Conservation (phyloP, 1,140 invertebrate genomes). For the Eupeodes corollae region DNA sequence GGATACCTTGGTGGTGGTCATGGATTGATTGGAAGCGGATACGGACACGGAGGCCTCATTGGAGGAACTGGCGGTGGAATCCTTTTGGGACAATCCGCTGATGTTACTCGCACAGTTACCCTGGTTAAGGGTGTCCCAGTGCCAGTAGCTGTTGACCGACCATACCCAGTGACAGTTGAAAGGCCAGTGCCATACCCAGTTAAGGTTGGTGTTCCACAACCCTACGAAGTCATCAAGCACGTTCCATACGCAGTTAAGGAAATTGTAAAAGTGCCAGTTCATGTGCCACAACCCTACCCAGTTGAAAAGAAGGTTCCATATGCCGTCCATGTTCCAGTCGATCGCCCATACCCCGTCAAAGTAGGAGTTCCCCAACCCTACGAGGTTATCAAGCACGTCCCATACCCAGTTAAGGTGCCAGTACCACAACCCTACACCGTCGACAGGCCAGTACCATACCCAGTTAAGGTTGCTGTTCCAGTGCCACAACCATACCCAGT, state of each 20-base stretch:
- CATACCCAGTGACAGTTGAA: conserved; percentile 50
- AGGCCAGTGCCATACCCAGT: conserved; percentile 53
- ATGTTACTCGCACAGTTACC: conserved; percentile 59
- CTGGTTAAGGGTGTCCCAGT: conserved; percentile 56
- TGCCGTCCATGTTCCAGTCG: conserved; percentile 50
- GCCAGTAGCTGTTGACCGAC: conserved; percentile 50
- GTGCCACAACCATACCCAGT: conserved; percentile 54
- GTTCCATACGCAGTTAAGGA: conserved; percentile 56
- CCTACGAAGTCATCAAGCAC: conserved; percentile 54
- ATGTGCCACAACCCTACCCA: conserved; percentile 55
- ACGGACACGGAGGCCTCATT: conserved; percentile 16
- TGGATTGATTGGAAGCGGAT: conserved; percentile 42
- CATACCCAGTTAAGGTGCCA: conserved; percentile 56
- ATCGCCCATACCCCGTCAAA: conserved; percentile 49
- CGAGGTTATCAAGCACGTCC: conserved; percentile 58
- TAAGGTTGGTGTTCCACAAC: conserved; percentile 48
- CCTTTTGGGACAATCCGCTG: conserved; percentile 42
- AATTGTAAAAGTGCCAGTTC: conserved; percentile 53
- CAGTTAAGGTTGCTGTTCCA: conserved; percentile 51
- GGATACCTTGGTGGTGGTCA: conserved; percentile 54
- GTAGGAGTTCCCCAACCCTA: conserved; percentile 52
- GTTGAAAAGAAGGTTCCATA: conserved; percentile 55
- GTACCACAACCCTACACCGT: conserved; percentile 46
- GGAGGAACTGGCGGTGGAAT: conserved; percentile 16
- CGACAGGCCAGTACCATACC: conserved; percentile 48